Evolutionary conservation across 2,888 invertebrate genomes (phyloP).

Genomic region (Pandemis cinnamomeana): DNA sequence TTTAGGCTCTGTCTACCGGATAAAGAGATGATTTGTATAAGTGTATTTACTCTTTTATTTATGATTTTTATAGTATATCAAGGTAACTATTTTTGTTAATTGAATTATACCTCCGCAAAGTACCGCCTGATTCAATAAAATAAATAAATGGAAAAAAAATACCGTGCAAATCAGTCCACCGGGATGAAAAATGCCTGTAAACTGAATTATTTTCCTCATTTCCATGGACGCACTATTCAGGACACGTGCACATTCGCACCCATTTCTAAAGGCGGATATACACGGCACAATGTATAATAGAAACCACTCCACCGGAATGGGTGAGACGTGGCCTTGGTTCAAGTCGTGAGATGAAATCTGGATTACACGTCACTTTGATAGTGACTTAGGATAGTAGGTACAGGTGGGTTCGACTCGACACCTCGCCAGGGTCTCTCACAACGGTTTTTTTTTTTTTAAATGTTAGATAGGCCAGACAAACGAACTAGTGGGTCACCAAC

Average conservation of each 20-base stretch:
- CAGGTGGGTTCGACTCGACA: background rate
- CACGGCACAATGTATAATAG: slow-evolving; percentile 9
- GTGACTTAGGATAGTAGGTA: background rate
- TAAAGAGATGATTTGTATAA: too few species aligned
- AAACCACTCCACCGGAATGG: slow-evolving; percentile 18
- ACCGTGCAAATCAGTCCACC: background rate
- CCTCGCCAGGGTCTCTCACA: too few species aligned
- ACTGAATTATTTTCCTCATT: slow-evolving; percentile 3
- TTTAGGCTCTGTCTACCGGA: too few species aligned
- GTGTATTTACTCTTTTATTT: too few species aligned
- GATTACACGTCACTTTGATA: background rate
- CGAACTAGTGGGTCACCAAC: too few species aligned
- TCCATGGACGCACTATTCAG: slow-evolving; percentile 15
- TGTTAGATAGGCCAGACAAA: too few species aligned
- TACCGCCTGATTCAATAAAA: too few species aligned
- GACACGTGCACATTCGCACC: background rate
- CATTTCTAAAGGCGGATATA: background rate
- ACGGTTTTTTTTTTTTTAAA: too few species aligned
- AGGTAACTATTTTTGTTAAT: too few species aligned
- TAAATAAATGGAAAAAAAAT: background rate
- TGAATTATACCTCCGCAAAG: too few species aligned
- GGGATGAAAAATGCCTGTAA: background rate
- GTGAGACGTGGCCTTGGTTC: background rate
- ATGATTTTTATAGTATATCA: too few species aligned
- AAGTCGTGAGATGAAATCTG: slow-evolving; percentile 16